phyloP scores from a whole-genome alignment of 2,797 vertebrate genomes.

The Trematomus bernacchii region DNA sequence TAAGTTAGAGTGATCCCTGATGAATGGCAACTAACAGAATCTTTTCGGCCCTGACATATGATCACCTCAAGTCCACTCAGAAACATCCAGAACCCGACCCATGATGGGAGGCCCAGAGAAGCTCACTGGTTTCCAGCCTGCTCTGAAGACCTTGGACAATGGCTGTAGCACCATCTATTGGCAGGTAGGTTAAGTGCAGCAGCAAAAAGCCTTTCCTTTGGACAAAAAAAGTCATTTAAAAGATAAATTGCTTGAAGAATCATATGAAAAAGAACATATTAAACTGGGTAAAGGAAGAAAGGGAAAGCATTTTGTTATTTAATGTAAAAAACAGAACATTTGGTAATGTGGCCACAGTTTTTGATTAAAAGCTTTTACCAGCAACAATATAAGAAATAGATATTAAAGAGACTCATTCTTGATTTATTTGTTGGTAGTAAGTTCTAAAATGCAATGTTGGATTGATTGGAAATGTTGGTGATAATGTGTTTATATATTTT shows the following conservation, averaged over 20 bases:
- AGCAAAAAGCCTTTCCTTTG: not conserved
- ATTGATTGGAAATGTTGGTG: no score
- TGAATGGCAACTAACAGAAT: conserved; percentile 29
- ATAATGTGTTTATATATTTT: not conserved
- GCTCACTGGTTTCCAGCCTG: conserved; percentile 13
- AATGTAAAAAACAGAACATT: not conserved
- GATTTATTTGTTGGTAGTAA: not conserved
- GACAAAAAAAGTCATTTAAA: not conserved
- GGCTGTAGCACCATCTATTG: conserved; percentile 81
- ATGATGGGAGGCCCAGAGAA: conserved; percentile 27
- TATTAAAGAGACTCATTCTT: not conserved
- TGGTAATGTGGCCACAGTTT: not conserved
- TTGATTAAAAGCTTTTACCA: conserved; percentile 17
- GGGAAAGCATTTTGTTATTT: not conserved
- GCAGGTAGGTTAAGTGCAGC: conserved; percentile 47
- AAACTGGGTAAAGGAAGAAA: not conserved
- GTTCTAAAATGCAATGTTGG: not conserved
- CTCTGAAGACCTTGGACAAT: conserved; percentile 45
- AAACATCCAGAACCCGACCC: conserved; percentile 43
- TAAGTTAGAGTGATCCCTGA: conserved; percentile 28
- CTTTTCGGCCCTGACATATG: conserved; percentile 19
- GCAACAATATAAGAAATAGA: not conserved
- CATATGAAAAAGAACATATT: not conserved
- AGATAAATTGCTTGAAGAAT: not conserved
- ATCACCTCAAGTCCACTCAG: conserved; percentile 34